Evolutionary conservation across 2,888 invertebrate species (phyloP), one percentile per base, ranked within the genome.

Genomic region (Seira musarum): DNA sequence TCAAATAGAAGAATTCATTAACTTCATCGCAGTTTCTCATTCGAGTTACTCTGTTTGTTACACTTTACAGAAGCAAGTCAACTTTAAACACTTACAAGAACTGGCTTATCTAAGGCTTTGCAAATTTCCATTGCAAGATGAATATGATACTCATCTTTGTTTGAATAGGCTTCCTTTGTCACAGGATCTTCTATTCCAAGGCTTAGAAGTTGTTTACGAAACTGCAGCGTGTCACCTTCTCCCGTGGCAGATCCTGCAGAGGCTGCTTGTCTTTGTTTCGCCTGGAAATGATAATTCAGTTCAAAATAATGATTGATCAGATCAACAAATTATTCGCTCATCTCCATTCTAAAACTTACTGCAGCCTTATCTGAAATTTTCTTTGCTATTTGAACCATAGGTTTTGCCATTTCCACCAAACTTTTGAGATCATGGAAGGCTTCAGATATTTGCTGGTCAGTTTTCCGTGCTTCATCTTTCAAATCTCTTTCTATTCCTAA

Each of bases 181-280:
- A 99, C 99, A 0, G 99, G 99, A 90, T 99, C 98, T 88, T 97
- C 96, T 85, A 99, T 97, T 86, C 99, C 99, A 87, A 99, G 91
- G 88, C 98, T 98, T 90, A 99, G 92, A 66, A 99, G 90, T 89
- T 99, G 98, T 0, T 98, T 94, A 88, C 99, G 98, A 89, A 99
- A 99, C 87, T 94, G 92, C 3, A 98, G 93, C 8, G 99, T 99
- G 90, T 99, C 99, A 90, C 99, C 98, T 1, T n/a, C 67, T 24
- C 61, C 67, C 10, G 40, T 8, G 13, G 67, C n/a, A 10, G 24
- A 17, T 17, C 53, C 49, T 46, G 60, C n/a, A 25, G 46, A 2
- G 2, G 96, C 96, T 84, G 98, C 96, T 88, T 96, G 96, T 60
- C 97, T 98, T 90, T 97, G 96, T 88, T 95, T 94, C 87, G 97